Evolutionary conservation across 2,888 invertebrate genomes (phyloP).

Genomic region (Metopia argyrocephala): DNA sequence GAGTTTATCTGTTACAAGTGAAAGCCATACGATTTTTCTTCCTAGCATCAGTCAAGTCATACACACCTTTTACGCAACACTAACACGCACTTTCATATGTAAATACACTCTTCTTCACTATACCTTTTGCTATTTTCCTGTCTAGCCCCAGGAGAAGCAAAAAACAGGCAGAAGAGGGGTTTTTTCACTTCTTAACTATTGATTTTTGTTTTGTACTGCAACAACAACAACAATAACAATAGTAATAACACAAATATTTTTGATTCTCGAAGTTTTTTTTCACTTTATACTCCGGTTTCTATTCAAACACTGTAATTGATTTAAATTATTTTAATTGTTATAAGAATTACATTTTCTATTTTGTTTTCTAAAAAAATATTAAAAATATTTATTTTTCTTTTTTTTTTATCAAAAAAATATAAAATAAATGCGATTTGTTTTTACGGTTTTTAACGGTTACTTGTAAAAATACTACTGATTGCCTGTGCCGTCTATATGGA

Average conservation of each 20-base stretch:
- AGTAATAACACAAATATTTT: too few relatives aligned
- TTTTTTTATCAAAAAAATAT: not conserved
- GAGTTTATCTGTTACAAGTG: constrained; percentile 9
- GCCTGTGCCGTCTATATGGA: constrained; percentile 15
- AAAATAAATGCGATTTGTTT: not conserved
- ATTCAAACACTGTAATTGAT: too few relatives aligned
- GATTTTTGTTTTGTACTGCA: constrained; percentile 39
- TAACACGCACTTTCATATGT: constrained; percentile 9
- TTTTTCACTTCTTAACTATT: constrained; percentile 44
- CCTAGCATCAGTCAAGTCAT: not conserved
- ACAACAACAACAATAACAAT: not conserved
- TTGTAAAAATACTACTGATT: constrained; percentile 56
- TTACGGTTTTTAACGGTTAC: constrained; percentile 47
- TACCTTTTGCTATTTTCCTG: constrained; percentile 5
- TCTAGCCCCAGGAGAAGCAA: constrained; percentile 41
- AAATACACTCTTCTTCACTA: constrained; percentile 11
- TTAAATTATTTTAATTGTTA: not conserved
- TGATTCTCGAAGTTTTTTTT: too few relatives aligned
- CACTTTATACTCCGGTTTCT: too few relatives aligned
- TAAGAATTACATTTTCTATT: constrained; percentile 32
- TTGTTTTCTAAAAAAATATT: not conserved
- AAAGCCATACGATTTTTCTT: constrained; percentile 12
- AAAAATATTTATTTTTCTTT: not conserved
- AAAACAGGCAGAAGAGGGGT: not conserved
- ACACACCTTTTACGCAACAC: constrained; percentile 55